phyloP scores from a whole-genome alignment of 2,888 invertebrate species.

The Melanostoma mellinum region DNA sequence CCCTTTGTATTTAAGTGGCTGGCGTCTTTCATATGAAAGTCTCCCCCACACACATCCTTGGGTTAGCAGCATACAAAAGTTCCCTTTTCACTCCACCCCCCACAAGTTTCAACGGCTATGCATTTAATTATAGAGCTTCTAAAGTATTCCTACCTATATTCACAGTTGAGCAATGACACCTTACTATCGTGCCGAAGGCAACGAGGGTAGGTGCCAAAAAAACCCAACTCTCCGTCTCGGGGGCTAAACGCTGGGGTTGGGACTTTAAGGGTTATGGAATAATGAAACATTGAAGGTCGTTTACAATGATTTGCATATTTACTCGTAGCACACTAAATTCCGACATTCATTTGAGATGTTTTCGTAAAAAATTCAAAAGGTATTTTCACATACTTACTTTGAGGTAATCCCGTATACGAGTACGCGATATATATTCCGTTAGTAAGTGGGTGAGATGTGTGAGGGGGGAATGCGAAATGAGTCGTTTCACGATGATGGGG shows the following conservation, averaged over 20 bases:
- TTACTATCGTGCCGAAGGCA: slow-evolving; percentile 39
- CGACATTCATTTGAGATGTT: slow-evolving; percentile 65
- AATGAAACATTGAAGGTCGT: slow-evolving; percentile 74
- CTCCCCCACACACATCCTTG: slow-evolving; percentile 31
- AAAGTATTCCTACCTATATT: slow-evolving; percentile 15
- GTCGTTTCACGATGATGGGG: slow-evolving; percentile 43
- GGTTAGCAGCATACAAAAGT: slow-evolving; percentile 38
- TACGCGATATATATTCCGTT: slow-evolving; percentile 2
- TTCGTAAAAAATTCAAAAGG: slow-evolving; percentile 72
- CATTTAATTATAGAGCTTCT: slow-evolving; percentile 66
- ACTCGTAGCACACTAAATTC: slow-evolving; percentile 50
- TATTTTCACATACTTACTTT: slow-evolving; percentile 68
- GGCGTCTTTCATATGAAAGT: slow-evolving; percentile 59
- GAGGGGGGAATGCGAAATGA: slow-evolving; percentile 36
- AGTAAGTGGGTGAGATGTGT: background rate
- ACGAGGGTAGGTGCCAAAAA: slow-evolving; percentile 53
- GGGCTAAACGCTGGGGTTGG: slow-evolving; percentile 43
- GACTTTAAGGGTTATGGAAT: slow-evolving; percentile 34
- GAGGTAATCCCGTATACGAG: slow-evolving; percentile 53
- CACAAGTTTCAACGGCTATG: slow-evolving; percentile 37
- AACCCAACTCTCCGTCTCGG: slow-evolving; percentile 38
- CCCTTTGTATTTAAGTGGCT: slow-evolving; percentile 67
- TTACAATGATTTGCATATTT: slow-evolving; percentile 74
- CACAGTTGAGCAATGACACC: slow-evolving; percentile 55
- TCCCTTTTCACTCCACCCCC: background rate